Evolutionary conservation across 2,113 vertebrate species (phyloP).

Genomic region (Acrocephalus arundinaceus): DNA sequence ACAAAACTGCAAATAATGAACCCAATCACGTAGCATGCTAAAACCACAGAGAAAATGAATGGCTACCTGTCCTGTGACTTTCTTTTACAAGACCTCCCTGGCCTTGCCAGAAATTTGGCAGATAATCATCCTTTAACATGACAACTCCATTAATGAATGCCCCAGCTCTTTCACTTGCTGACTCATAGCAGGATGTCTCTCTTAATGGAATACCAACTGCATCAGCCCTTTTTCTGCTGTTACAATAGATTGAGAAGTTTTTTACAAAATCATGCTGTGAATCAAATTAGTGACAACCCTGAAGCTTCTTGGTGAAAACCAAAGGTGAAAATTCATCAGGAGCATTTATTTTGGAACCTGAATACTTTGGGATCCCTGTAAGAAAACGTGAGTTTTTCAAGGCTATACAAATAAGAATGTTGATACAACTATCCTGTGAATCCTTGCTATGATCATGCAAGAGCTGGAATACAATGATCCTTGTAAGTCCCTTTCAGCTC

Average conservation of each 20-base stretch:
- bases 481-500: background rate
- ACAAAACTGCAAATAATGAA: background rate
- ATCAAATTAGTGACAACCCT: background rate
- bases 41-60: constrained; percentile 42
- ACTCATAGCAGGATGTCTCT: constrained; percentile 7
- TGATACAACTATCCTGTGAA: background rate
- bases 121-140: constrained; percentile 49
- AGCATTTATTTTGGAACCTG: background rate
- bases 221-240: background rate
- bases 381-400: background rate
- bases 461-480: background rate
- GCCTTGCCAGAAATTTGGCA: constrained; percentile 49
- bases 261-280: background rate
- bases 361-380: background rate
- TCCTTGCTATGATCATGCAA: background rate
- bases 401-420: background rate
- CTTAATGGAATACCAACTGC: background rate
- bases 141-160: constrained; percentile 55
- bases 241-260: background rate
- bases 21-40: background rate
- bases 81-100: constrained; percentile 4
- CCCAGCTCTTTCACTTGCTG: background rate
- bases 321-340: background rate
- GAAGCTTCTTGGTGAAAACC: background rate
- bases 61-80: background rate